These are phyloP conservation scores for Petrocephalus schoutedeni DNA, from an alignment of 2,797 vertebrate species.

Conservation along the genomic window DNA sequence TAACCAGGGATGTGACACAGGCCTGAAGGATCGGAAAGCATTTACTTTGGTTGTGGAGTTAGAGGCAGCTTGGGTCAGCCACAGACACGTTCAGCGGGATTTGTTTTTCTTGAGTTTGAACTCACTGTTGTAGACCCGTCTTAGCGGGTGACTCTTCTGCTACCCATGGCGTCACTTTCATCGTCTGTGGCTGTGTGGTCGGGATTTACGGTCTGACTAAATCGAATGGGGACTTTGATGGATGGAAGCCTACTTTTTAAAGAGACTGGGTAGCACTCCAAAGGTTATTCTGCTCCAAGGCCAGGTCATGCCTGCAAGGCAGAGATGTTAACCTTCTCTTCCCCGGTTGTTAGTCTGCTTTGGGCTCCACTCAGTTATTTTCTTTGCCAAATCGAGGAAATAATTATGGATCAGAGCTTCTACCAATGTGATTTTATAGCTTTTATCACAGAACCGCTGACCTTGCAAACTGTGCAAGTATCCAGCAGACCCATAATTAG, in stretches of 20 bases:
- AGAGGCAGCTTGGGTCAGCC: not conserved
- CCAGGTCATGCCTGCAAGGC: not conserved
- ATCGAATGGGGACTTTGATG: not conserved
- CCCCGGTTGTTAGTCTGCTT: not conserved
- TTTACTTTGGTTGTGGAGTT: not conserved
- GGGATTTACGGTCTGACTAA: not conserved
- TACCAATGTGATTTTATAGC: not conserved
- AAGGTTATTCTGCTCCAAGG: not conserved
- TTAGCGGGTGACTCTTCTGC: not conserved
- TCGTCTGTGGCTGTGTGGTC: not conserved
- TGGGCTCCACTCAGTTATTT: not conserved
- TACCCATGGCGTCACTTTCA: not conserved
- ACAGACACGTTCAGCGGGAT: not conserved
- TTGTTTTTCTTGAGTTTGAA: not conserved
- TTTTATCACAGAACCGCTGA: not conserved
- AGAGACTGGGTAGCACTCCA: not conserved
- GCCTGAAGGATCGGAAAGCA: not conserved
- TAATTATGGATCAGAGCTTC: not conserved
- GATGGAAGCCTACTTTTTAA: not conserved
- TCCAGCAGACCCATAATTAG: no score
- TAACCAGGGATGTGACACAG: not conserved
- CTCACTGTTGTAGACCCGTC: not conserved
- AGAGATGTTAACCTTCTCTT: not conserved
- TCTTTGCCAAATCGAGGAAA: not conserved
- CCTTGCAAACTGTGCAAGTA: no score